These are phyloP conservation scores for Alloplasta piceator DNA, from an alignment of 2,888 invertebrate species.

Conservation along the genomic window DNA sequence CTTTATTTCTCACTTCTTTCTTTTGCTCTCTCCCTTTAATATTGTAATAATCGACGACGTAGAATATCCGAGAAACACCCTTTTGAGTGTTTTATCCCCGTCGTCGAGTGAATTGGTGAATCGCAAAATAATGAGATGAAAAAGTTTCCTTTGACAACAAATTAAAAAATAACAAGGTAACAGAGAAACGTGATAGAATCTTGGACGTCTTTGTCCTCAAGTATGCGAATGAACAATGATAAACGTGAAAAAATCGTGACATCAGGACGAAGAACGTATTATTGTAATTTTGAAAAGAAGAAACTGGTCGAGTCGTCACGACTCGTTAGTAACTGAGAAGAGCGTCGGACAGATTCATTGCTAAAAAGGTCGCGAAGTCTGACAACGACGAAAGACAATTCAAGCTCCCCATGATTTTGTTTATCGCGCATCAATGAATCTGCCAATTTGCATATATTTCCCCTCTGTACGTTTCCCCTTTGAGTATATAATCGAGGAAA, in stretches of 20 bases:
- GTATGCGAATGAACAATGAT: no score
- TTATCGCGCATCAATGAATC: conserved; percentile 51
- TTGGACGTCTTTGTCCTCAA: no score
- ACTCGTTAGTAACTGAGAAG: no score
- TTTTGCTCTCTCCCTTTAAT: conserved; percentile 7
- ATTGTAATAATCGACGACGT: conserved; percentile 61
- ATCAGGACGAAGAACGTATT: not conserved
- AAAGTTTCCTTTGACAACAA: conserved; percentile 64
- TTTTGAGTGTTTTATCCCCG: not conserved
- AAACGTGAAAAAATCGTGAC: not conserved
- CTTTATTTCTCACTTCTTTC: not conserved
- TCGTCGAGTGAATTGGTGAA: conserved; percentile 69
- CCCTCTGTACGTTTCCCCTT: not conserved
- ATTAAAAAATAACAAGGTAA: conserved; percentile 36
- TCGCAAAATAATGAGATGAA: conserved; percentile 72
- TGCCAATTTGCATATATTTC: conserved; percentile 13
- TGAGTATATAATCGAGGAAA: not conserved
- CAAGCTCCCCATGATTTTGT: conserved; percentile 22
- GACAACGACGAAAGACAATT: conserved; percentile 8
- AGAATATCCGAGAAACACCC: conserved; percentile 65
- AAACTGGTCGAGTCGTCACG: not conserved
- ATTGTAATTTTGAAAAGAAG: conserved; percentile 28
- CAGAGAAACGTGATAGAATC: not conserved
- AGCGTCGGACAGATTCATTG: not conserved
- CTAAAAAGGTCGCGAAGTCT: not conserved